phyloP scores from a whole-genome alignment of 2,888 invertebrate species.

The Meteorus cinctellus region DNA sequence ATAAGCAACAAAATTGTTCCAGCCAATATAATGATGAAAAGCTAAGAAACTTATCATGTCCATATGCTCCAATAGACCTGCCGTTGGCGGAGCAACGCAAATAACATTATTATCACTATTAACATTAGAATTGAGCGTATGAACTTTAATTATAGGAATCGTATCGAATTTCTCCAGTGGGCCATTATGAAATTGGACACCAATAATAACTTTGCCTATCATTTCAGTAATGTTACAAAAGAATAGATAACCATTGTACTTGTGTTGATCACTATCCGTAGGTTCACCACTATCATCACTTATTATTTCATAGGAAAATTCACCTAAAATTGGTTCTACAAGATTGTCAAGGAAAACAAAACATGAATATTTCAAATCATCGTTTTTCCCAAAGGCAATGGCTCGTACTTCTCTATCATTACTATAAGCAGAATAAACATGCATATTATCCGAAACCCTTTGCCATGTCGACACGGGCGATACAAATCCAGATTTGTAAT shows the following conservation, averaged over 20 bases:
- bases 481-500: conserved; percentile 72
- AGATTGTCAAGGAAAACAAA: conserved; percentile 80
- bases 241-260: conserved; percentile 77
- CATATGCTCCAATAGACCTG: conserved; percentile 75
- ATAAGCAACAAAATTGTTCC: conserved; percentile 80
- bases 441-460: conserved; percentile 78
- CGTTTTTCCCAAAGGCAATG: conserved; percentile 78
- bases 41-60: conserved; percentile 80
- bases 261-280: conserved; percentile 71
- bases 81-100: conserved; percentile 79
- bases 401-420: conserved; percentile 77
- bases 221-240: conserved; percentile 60
- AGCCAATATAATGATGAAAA: conserved; percentile 80
- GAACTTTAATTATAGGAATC: conserved; percentile 73
- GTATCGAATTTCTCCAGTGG: conserved; percentile 47
- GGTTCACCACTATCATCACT: conserved; percentile 67
- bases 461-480: conserved; percentile 80
- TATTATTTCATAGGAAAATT: conserved; percentile 58
- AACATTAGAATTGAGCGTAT: conserved; percentile 57
- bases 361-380: conserved; percentile 80
- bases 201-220: conserved; percentile 52
- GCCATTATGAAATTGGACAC: conserved; percentile 41
- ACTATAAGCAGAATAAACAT: conserved; percentile 81
- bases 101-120: conserved; percentile 75
- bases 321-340: conserved; percentile 77